Conservation (phyloP, 1,140 invertebrate species). For the Mya arenaria region DNA sequence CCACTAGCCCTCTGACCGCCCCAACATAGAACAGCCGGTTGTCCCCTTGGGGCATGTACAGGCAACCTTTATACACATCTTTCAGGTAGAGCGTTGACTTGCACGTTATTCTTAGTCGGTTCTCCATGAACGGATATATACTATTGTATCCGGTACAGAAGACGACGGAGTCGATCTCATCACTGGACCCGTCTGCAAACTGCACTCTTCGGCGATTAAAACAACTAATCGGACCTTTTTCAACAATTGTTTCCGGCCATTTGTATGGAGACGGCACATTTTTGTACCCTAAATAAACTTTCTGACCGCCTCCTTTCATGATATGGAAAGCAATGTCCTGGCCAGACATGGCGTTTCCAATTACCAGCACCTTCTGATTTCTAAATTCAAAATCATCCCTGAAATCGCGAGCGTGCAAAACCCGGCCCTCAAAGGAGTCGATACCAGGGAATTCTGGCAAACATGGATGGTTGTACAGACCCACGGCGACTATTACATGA, state of each 20-base stretch:
- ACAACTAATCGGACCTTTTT: constrained; percentile 18
- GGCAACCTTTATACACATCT: constrained; percentile 36
- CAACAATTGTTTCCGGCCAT: constrained; percentile 41
- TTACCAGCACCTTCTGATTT: constrained; percentile 19
- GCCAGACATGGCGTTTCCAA: constrained; percentile 32
- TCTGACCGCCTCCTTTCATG: constrained; percentile 34
- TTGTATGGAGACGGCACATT: constrained; percentile 37
- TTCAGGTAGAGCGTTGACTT: not conserved
- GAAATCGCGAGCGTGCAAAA: constrained; percentile 53
- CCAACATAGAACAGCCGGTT: constrained; percentile 51
- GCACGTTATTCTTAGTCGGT: constrained; percentile 11
- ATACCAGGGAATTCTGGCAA: constrained; percentile 28
- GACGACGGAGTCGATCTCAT: constrained; percentile 42
- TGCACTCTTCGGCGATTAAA: constrained; percentile 23
- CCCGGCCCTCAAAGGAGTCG: constrained; percentile 27
- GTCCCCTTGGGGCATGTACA: constrained; percentile 36
- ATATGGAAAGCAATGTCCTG: constrained; percentile 47
- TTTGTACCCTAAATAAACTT: constrained; percentile 11
- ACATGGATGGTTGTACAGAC: constrained; percentile 32
- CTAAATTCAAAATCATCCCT: constrained; percentile 42
- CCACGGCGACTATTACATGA: constrained; percentile 36
- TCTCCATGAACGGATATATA: constrained; percentile 34
- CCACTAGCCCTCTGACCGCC: too few species aligned
- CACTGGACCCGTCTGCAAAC: constrained; percentile 39
- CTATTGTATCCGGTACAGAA: constrained; percentile 48